phyloP scores from a whole-genome alignment of 2,888 invertebrate genomes.

The Lacanobia wlatinum region DNA sequence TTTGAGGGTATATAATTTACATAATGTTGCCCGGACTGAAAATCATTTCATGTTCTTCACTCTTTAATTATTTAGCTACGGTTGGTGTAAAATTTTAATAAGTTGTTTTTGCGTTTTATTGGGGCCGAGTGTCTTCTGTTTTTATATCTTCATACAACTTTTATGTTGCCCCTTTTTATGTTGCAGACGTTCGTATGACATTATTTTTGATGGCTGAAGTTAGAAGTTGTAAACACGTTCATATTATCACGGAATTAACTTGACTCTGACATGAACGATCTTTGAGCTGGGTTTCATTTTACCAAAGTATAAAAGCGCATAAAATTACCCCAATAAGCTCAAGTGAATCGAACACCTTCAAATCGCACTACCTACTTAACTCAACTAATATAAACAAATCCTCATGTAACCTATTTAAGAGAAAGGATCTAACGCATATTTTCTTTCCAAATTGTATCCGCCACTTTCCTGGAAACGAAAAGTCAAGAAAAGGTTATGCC shows the following conservation, averaged over 20 bases:
- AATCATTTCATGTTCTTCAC: slow-evolving; percentile 68
- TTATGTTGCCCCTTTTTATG: slow-evolving; percentile 53
- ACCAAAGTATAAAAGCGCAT: slow-evolving; percentile 32
- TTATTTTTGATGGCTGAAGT: slow-evolving; percentile 43
- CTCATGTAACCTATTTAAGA: slow-evolving; percentile 25
- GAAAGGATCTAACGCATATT: slow-evolving; percentile 34
- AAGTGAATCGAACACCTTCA: slow-evolving; percentile 9
- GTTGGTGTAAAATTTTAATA: slow-evolving; percentile 63
- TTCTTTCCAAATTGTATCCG: slow-evolving; percentile 51
- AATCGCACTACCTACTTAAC: slow-evolving; percentile 30
- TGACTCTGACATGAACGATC: not conserved
- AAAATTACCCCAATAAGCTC: not conserved
- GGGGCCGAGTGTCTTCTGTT: slow-evolving; percentile 46
- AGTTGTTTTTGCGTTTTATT: slow-evolving; percentile 64
- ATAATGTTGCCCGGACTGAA: slow-evolving; percentile 65
- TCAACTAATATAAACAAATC: slow-evolving; percentile 27
- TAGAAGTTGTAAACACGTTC: slow-evolving; percentile 25
- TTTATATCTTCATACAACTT: slow-evolving; percentile 60
- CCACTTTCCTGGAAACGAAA: slow-evolving; percentile 44
- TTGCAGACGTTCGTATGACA: slow-evolving; percentile 42
- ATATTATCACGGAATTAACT: not conserved
- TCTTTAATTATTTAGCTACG: slow-evolving; percentile 65
- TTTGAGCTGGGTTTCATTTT: slow-evolving; percentile 20
- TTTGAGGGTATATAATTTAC: slow-evolving; percentile 64
- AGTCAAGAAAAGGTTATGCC: slow-evolving; percentile 57